Evolutionary conservation across 2,113 vertebrate species (phyloP), one percentile per base, ranked within the genome.

Genomic region (Rhynchopsitta pachyrhyncha): DNA sequence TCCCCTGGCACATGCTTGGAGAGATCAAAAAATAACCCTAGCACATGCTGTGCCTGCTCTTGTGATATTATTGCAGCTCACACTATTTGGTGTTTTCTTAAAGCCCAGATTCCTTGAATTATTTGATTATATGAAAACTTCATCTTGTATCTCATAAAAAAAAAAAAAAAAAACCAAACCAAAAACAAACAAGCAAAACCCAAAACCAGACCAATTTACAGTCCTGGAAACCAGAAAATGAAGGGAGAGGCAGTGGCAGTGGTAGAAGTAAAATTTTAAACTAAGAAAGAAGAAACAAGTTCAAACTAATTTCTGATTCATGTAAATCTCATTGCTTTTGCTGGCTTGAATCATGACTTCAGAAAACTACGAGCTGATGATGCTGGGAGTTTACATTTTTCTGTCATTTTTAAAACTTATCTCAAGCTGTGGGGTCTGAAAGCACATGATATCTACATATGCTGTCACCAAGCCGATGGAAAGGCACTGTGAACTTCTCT

Each of bases 371-470:
- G 6, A 64, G n/a, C 24, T 4, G 9, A 31, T 0, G 2, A 28
- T 8, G 13, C 24, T 2, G 3, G 2, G 13, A 82, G 25, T 69
- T 62, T 46, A 31, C 4, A 6, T 66, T 76, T 60, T 86, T 57
- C 17, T 53, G 44, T 83, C 2, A 4, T 31, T 93, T 91, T 64
- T 28, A 47, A 60, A 29, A 1, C 2, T 24, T 23, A 77, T 31
- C 13, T 47, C 0, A 1, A 35, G 11, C 24, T n/a, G 0, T 46
- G 2, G 6, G 5, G 5, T n/a, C 59, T 62, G 41, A 90, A 57
- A 80, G 18, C 37, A 44, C 2, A 6, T 6, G 50, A 52, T 0
- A 1, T 31, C 33, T 49, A 12, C 9, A 24, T 0, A 0, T 60
- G 35, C 4, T 52, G 20, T 57, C 66, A 55, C 10, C 0, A 0